Percentiles rank a stretch among this genome's conserved stretches.
These are phyloP conservation scores for Suncus etruscus DNA, from an alignment of 2,113 vertebrate genomes.

Conservation along the genomic window DNA sequence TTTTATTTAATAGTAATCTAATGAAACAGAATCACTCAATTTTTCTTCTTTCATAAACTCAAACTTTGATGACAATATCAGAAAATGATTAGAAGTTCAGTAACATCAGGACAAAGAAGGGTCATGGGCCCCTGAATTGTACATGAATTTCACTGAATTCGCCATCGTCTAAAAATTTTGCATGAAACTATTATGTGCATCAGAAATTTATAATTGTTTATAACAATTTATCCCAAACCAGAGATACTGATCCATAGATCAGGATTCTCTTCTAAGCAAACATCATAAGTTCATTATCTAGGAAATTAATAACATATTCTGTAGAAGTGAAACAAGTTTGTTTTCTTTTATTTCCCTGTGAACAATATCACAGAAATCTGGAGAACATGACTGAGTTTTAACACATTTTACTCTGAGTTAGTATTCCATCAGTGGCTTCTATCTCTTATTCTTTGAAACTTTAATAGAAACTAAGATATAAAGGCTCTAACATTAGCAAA, in stretches of 20 bases:
- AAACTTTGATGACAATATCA: neutral
- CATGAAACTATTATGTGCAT: neutral
- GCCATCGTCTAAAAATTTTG: neutral
- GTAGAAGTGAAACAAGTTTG: neutral
- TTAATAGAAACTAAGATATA: neutral
- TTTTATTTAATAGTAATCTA: neutral
- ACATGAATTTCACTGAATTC: neutral
- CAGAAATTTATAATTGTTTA: constrained; percentile 15
- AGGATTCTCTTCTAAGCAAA: neutral
- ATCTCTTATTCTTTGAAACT: neutral
- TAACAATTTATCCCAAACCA: constrained; percentile 18
- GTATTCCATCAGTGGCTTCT: neutral
- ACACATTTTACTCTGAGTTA: neutral
- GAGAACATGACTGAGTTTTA: neutral
- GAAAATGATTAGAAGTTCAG: neutral
- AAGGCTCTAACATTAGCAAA: neutral
- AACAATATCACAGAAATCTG: neutral
- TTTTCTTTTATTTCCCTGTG: neutral
- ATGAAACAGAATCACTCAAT: neutral
- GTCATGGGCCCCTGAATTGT: neutral
- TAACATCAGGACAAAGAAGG: neutral
- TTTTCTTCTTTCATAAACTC: neutral
- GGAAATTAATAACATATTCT: constrained; percentile 23
- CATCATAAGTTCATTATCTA: neutral
- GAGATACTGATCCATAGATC: neutral